Percentiles rank a stretch among this genome's conserved stretches.
Evolutionary conservation across 2,113 vertebrate species (phyloP).

Genomic region (Tenrec ecaudatus): DNA sequence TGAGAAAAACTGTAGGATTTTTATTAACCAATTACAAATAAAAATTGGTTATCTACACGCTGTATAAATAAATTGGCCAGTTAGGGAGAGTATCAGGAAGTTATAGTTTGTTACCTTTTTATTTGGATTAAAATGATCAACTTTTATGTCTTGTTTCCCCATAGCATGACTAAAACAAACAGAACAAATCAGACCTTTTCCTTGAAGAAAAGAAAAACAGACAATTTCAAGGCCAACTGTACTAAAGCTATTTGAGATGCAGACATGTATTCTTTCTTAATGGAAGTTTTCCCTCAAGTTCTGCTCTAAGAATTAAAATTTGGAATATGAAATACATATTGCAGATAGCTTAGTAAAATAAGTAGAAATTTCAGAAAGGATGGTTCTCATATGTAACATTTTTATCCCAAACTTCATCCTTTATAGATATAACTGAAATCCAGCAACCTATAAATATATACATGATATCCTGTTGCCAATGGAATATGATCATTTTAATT

Average conservation of each 20-base stretch:
- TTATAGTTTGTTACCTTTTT: conserved; percentile 70
- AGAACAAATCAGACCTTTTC: conserved; percentile 60
- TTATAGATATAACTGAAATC: conserved; percentile 49
- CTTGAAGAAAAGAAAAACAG: conserved; percentile 53
- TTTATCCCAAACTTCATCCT: not conserved
- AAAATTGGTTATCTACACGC: not conserved
- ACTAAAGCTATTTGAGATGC: conserved; percentile 40
- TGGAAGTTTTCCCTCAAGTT: conserved; percentile 8
- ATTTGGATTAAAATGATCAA: conserved; percentile 79
- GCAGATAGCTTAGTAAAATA: conserved; percentile 43
- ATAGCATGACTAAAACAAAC: conserved; percentile 64
- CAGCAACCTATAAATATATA: conserved; percentile 44
- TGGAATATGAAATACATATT: conserved; percentile 42
- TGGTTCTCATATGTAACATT: not conserved
- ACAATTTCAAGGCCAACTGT: conserved; percentile 38
- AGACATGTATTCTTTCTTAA: not conserved
- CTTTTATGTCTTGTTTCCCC: conserved; percentile 67
- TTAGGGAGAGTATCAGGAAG: conserved; percentile 23
- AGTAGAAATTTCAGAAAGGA: conserved; percentile 25
- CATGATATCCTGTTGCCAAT: not conserved
- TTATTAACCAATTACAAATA: conserved; percentile 45
- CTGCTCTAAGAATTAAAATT: conserved; percentile 49
- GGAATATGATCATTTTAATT: conserved; percentile 64
- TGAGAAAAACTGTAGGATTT: conserved; percentile 27
- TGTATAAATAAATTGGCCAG: conserved; percentile 64